Conservation (phyloP, 2,888 invertebrate species). For the Prenolepis imparis region DNA sequence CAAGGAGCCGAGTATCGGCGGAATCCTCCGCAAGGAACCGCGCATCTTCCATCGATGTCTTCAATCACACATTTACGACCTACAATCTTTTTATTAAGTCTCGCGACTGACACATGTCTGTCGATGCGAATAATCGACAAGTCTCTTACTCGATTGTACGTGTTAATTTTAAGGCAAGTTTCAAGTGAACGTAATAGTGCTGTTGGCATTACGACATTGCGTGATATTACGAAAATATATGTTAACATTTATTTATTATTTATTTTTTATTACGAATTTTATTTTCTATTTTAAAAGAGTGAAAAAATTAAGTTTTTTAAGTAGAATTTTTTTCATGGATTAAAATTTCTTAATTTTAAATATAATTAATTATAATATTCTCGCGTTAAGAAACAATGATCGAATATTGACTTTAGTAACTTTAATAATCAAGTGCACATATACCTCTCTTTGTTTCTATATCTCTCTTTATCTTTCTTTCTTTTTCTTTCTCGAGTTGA, state of each 20-base stretch:
- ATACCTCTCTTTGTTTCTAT: background rate
- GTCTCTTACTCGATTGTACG: constrained; percentile 16
- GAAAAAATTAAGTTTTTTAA: background rate
- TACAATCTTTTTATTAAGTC: constrained; percentile 47
- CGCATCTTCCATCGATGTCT: constrained; percentile 55
- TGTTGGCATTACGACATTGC: background rate
- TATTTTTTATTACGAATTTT: background rate
- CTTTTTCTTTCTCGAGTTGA: constrained; percentile 4
- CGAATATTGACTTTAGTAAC: background rate
- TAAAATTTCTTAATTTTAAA: background rate
- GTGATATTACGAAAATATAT: background rate
- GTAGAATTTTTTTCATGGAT: background rate
- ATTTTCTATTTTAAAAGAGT: background rate
- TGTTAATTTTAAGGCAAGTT: constrained; percentile 34
- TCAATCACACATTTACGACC: constrained; percentile 42
- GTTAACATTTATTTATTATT: background rate
- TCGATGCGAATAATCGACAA: constrained; percentile 30
- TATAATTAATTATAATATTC: background rate
- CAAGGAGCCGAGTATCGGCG: constrained; percentile 76
- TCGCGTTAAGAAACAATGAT: background rate
- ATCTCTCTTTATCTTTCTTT: background rate
- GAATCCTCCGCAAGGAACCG: constrained; percentile 73
- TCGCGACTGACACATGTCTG: constrained; percentile 15
- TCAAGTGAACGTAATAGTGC: constrained; percentile 16
- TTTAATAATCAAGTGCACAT: no score